Percentiles rank a stretch among this genome's conserved stretches.
Conservation (phyloP, 2,113 vertebrate genomes). For the Scolopax mira region DNA sequence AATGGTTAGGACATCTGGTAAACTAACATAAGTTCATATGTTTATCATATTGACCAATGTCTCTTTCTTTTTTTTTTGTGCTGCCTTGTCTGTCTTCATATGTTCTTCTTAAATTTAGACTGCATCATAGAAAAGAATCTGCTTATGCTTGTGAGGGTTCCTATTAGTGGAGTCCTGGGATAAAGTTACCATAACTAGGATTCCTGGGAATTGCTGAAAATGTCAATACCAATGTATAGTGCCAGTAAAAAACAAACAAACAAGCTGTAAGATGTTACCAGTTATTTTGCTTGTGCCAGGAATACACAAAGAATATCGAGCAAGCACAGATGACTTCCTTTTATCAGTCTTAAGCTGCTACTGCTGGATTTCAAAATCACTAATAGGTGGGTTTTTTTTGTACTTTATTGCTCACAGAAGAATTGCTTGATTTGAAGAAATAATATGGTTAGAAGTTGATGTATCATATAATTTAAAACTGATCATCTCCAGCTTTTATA, state of each 20-base stretch:
- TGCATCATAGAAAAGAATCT: background rate
- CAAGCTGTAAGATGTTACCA: background rate
- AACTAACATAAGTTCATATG: background rate
- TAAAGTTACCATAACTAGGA: background rate
- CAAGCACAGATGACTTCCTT: background rate
- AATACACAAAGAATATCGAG: background rate
- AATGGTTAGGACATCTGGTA: background rate
- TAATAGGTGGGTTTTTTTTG: background rate
- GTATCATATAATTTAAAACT: background rate
- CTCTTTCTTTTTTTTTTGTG: background rate
- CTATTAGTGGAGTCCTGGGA: background rate
- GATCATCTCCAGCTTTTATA: background rate
- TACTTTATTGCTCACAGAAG: background rate
- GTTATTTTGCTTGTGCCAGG: background rate
- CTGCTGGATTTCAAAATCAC: background rate
- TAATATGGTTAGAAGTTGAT: background rate
- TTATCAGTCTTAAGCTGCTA: background rate
- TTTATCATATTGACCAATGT: background rate
- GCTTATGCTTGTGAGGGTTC: background rate
- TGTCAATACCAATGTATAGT: background rate
- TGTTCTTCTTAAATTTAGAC: background rate
- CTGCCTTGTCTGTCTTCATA: background rate
- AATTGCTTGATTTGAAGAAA: background rate
- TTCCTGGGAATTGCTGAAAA: background rate
- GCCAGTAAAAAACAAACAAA: background rate